These are phyloP conservation scores for Burhinus oedicnemus DNA, from an alignment of 2,113 vertebrate species.

Conservation along the genomic window DNA sequence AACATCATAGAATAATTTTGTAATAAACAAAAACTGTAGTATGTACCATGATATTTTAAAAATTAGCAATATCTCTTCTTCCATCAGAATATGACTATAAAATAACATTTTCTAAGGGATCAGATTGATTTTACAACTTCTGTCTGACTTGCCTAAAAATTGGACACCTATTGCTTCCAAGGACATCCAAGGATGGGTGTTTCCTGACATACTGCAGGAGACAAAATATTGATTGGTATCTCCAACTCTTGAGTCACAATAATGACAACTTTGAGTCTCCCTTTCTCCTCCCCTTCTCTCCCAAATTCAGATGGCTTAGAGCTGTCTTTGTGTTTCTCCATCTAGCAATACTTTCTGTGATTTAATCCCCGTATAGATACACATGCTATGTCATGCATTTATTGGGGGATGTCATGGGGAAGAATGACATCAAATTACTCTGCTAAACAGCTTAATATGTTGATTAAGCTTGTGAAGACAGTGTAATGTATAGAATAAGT, in stretches of 20 bases:
- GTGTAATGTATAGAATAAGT: not conserved
- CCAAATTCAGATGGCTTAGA: not conserved
- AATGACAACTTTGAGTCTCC: not conserved
- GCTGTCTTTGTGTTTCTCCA: not conserved
- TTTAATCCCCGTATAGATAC: not conserved
- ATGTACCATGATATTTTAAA: not conserved
- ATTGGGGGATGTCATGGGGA: not conserved
- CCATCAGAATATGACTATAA: not conserved
- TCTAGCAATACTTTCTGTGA: not conserved
- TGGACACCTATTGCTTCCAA: not conserved
- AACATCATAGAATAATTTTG: not conserved
- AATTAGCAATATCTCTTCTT: not conserved
- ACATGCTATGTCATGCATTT: not conserved
- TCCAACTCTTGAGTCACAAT: not conserved
- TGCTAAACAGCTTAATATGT: not conserved
- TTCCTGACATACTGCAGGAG: not conserved
- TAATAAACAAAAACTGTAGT: not conserved
- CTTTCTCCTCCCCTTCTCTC: not conserved
- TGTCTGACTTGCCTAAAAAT: not conserved
- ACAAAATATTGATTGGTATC: not conserved
- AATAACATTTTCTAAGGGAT: not conserved
- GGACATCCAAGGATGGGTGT: not conserved
- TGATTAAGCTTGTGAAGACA: not conserved
- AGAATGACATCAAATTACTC: not conserved
- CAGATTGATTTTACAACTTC: not conserved